These are phyloP conservation scores for Odontocolon sp. DNA, from an alignment of 2,888 invertebrate genomes.

Conservation along the genomic window DNA sequence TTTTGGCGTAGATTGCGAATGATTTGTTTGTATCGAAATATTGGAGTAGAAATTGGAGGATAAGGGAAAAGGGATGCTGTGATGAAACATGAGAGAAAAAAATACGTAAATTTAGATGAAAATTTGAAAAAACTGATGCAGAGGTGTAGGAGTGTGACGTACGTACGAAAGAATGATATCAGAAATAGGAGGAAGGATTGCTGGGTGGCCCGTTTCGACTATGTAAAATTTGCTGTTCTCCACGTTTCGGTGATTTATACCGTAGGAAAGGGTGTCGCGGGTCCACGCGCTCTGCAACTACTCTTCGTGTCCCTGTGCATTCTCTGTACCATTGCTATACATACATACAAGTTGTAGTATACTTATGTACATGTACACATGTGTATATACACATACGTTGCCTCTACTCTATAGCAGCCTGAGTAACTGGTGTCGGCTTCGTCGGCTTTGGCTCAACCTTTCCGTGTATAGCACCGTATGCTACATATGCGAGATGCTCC, in stretches of 20 bases:
- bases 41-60: too few species aligned
- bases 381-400: constrained; percentile 7
- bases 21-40: too few species aligned
- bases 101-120: too few species aligned
- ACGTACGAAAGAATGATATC: neutral
- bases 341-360: constrained; percentile 8
- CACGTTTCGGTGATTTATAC: constrained; percentile 52
- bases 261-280: constrained; percentile 47
- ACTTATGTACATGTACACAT: constrained; percentile 1
- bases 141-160: too few species aligned
- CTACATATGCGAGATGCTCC: constrained; percentile 72
- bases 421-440: constrained; percentile 41
- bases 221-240: constrained; percentile 5
- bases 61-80: too few species aligned
- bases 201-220: constrained; percentile 11
- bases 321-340: constrained; percentile 31
- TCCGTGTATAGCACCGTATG: constrained; percentile 4
- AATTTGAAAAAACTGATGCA: too few species aligned
- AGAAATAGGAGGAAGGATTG: neutral
- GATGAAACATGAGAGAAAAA: too few species aligned
- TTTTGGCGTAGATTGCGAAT: too few species aligned
- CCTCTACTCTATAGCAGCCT: constrained; percentile 26
- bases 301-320: constrained; percentile 44
- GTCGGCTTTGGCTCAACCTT: constrained; percentile 37
- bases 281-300: constrained; percentile 53